A percentile compares a stretch with the other conserved stretches of the same genome.
Conservation (phyloP, 2,113 vertebrate genomes). For the Microcebus tavaratra region DNA sequence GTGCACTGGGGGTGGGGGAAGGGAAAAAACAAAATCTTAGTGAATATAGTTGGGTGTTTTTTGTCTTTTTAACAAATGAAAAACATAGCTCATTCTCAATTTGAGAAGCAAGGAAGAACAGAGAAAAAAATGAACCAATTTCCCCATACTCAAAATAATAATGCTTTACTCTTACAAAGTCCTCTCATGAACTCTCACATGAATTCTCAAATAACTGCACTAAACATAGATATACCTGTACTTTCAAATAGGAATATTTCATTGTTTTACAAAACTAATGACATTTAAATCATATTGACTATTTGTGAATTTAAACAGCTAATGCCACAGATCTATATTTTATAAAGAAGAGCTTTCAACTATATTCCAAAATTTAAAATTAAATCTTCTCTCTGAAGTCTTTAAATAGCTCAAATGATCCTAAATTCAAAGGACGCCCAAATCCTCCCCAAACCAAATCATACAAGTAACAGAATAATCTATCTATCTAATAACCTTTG, state of each 20-base stretch:
- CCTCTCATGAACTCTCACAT: background rate
- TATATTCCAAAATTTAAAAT: conserved; percentile 54
- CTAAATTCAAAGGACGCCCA: background rate
- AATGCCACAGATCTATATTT: conserved; percentile 14
- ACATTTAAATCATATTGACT: background rate
- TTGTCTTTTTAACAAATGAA: background rate
- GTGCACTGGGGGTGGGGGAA: background rate
- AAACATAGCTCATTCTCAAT: conserved; percentile 38
- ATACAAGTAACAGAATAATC: conserved; percentile 8
- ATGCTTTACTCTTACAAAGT: background rate
- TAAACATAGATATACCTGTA: background rate
- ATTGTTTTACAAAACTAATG: conserved; percentile 14
- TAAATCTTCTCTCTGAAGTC: conserved; percentile 3
- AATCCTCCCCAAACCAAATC: conserved; percentile 38
- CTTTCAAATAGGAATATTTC: conserved; percentile 32
- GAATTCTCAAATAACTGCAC: background rate
- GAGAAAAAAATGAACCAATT: background rate
- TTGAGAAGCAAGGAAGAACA: conserved; percentile 24
- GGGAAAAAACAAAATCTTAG: background rate
- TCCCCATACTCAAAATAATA: conserved; percentile 2
- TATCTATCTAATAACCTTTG: background rate
- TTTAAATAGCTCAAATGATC: conserved; percentile 10
- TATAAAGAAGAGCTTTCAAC: background rate
- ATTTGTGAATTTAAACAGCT: conserved; percentile 17
- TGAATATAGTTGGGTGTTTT: background rate